A percentile compares a stretch with the other conserved stretches of the same genome.
phyloP scores from a whole-genome alignment of 1,140 invertebrate genomes.

The Lordiphosa stackelbergi region DNA sequence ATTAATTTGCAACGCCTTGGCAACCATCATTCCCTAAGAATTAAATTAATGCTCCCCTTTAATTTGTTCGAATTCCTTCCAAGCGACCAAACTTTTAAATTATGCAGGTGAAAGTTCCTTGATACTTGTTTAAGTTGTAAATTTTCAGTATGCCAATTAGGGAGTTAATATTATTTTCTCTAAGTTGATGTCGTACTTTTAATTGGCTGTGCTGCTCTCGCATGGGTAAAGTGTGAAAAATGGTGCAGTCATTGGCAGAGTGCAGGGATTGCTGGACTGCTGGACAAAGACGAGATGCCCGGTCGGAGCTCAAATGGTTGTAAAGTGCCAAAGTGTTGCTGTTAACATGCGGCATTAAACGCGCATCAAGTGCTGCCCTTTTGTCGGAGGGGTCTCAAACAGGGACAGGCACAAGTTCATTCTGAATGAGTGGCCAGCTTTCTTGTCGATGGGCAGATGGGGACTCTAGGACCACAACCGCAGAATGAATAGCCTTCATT shows the following conservation, averaged over 20 bases:
- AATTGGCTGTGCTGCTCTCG: constrained; percentile 19
- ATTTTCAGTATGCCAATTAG: constrained; percentile 28
- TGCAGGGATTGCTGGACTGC: constrained; percentile 26
- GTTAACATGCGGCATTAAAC: constrained; percentile 58
- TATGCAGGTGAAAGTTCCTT: constrained; percentile 5
- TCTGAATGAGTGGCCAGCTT: constrained; percentile 30
- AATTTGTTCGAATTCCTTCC: not conserved
- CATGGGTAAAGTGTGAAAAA: constrained; percentile 6
- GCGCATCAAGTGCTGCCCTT: constrained; percentile 56
- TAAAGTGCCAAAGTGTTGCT: constrained; percentile 50
- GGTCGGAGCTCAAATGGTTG: constrained; percentile 37
- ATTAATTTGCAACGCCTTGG: no score
- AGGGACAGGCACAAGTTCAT: not conserved
- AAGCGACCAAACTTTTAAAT: not conserved
- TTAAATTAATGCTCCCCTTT: no score
- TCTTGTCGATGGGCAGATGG: not conserved
- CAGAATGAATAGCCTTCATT: constrained; percentile 35
- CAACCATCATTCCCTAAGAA: no score
- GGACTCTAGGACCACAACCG: not conserved
- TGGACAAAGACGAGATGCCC: constrained; percentile 3
- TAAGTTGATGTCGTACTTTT: constrained; percentile 15
- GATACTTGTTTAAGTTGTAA: constrained; percentile 6
- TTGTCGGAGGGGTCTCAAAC: constrained; percentile 5
- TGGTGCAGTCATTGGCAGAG: constrained; percentile 18
- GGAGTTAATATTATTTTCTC: constrained; percentile 4